Evolutionary conservation across 1,140 invertebrate species (phyloP), one percentile per base, ranked within the genome.

Genomic region (Nixonia krombeini): DNA sequence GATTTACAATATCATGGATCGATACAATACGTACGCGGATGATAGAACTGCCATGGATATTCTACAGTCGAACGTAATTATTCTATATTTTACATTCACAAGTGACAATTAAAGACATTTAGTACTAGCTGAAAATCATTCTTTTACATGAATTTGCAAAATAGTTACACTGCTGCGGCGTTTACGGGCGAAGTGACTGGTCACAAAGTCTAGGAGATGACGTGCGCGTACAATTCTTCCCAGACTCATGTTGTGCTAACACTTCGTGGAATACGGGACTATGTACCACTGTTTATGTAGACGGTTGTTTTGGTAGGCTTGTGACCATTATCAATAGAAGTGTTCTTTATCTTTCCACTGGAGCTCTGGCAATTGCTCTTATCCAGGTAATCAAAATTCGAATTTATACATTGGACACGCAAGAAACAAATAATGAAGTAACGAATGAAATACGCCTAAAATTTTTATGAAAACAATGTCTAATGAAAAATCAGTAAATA

Each of bases 291-390:
- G 62, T 86, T 41, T 91, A 87, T 68, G 73, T 80, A 12, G 83
- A 85, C 33, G 93, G 92, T 2, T 95, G 93, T 70, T 87, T 91
- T 23, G 82, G 85, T 16, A 85, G 88, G 47, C 86, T 94, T 35
- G 85, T 87, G 29, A 86, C 88, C 37, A 85, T 93, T 57, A 85
- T 94, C n/a, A 87, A 89, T 41, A 89, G 91, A 64, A 93, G 92
- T 73, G 90, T 91, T 17, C 86, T 93, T 18, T 85, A 93, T 33
- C 85, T 94, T 37, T 92, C 90, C n/a, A 92, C 91, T 13, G 92
- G 92, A 6, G 92, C 92, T 16, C 86, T 94, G 61, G 92, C 92
- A 8, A 92, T 95, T 62, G 91, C 92, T 25, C 89, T 94, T 72
- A 90, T 94, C 72, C 92, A 93, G 87, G 91, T 92, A 78, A 66